phyloP scores from a whole-genome alignment of 1,140 invertebrate genomes.

The Drosophila kohkoa region DNA sequence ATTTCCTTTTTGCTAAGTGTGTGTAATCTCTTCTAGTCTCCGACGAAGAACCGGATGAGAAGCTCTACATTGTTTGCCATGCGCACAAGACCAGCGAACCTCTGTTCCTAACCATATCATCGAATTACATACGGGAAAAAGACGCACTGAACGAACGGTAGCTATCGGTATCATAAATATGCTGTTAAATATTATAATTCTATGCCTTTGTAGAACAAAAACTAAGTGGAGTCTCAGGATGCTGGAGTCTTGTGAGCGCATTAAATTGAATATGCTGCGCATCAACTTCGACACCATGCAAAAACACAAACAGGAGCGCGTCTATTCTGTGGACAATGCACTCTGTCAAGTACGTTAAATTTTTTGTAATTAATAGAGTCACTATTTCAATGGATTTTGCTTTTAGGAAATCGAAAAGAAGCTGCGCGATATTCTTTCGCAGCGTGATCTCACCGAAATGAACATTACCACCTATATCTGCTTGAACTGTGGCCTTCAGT shows the following conservation, averaged over 20 bases:
- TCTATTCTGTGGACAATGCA: constrained; percentile 86
- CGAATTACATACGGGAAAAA: constrained; percentile 80
- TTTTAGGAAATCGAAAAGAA: constrained; percentile 86
- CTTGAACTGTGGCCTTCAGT: constrained; percentile 88
- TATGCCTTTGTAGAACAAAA: constrained; percentile 84
- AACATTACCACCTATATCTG: constrained; percentile 87
- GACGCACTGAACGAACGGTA: constrained; percentile 79
- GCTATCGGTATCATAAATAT: not conserved
- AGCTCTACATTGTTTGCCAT: constrained; percentile 73
- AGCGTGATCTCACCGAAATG: constrained; percentile 86
- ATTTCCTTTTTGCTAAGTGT: not conserved
- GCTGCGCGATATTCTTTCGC: constrained; percentile 85
- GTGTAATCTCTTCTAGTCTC: constrained; percentile 55
- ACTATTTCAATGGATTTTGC: not conserved
- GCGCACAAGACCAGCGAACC: constrained; percentile 63
- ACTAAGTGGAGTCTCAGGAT: constrained; percentile 87
- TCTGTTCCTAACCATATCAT: constrained; percentile 78
- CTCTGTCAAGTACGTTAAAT: constrained; percentile 85
- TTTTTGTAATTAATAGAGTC: too few species aligned
- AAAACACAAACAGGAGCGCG: constrained; percentile 86
- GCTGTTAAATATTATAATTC: not conserved
- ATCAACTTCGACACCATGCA: constrained; percentile 88
- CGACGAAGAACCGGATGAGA: constrained; percentile 77
- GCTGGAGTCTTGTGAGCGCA: constrained; percentile 86
- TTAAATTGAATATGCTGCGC: constrained; percentile 86